phyloP scores from a whole-genome alignment of 2,797 vertebrate genomes.

The Dryobates pubescens region DNA sequence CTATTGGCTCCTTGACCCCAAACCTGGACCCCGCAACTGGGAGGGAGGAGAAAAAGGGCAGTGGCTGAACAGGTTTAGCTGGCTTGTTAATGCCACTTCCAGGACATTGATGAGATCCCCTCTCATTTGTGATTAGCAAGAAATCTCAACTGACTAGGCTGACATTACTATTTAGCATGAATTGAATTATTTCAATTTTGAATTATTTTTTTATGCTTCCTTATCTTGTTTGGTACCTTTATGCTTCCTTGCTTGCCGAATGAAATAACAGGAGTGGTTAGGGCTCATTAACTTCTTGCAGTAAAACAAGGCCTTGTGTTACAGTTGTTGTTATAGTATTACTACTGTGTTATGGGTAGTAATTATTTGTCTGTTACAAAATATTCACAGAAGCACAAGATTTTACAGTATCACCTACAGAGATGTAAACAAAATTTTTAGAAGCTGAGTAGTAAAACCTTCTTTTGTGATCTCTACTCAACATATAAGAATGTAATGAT shows the following conservation, averaged over 20 bases:
- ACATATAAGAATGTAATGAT: background rate
- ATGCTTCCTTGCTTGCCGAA: background rate
- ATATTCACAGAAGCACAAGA: background rate
- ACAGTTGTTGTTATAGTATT: background rate
- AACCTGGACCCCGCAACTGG: too few relatives aligned
- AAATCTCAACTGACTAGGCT: background rate
- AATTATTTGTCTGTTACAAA: background rate
- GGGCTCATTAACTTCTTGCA: background rate
- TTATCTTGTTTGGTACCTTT: background rate
- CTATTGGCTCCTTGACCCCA: too few relatives aligned
- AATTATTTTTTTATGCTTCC: background rate
- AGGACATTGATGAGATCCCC: too few relatives aligned
- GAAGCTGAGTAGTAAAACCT: background rate
- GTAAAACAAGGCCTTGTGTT: background rate
- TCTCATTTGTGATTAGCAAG: background rate
- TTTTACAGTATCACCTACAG: background rate
- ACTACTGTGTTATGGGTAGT: background rate
- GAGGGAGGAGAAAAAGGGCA: too few relatives aligned
- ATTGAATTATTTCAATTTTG: background rate
- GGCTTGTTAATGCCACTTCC: too few relatives aligned
- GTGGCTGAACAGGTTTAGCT: too few relatives aligned
- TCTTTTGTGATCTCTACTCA: background rate
- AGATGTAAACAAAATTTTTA: background rate
- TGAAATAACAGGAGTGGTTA: background rate
- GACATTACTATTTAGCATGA: background rate